Evolutionary conservation across 2,888 invertebrate species (phyloP).

Genomic region (Tachina fera): DNA sequence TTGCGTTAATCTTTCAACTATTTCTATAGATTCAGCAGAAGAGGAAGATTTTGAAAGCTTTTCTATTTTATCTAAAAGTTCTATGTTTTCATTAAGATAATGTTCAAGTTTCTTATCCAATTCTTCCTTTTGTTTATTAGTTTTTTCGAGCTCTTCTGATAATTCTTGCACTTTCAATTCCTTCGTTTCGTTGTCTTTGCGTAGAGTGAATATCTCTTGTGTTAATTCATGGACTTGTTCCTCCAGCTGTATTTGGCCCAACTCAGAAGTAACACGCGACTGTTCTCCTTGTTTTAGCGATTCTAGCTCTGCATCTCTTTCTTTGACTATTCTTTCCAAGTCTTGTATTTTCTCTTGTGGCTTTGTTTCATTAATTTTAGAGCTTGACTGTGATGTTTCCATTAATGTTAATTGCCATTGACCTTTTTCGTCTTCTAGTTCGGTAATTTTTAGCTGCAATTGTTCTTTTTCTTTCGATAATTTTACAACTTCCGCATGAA

Average conservation of each 20-base stretch:
- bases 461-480: constrained; percentile 86
- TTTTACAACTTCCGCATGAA: constrained; percentile 87
- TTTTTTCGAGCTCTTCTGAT: constrained; percentile 76
- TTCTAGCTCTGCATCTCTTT: constrained; percentile 78
- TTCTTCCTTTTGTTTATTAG: constrained; percentile 86
- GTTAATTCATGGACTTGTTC: constrained; percentile 86
- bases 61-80: constrained; percentile 88
- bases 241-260: constrained; percentile 90
- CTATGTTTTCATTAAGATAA: constrained; percentile 89
- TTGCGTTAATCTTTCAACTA: constrained; percentile 88
- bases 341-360: constrained; percentile 84
- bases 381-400: constrained; percentile 41
- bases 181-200: constrained; percentile 84
- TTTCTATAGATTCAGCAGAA: constrained; percentile 90
- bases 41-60: constrained; percentile 89
- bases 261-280: constrained; percentile 89
- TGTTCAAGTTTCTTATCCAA: constrained; percentile 86
- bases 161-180: constrained; percentile 84
- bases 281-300: constrained; percentile 85
- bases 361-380: neutral
- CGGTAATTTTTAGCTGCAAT: constrained; percentile 90
- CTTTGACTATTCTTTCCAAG: constrained; percentile 85
- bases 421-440: constrained; percentile 95
- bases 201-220: constrained; percentile 82
- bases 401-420: constrained; percentile 88